Conservation (phyloP, 2,888 invertebrate species). For the Rhamnusium bicolor region DNA sequence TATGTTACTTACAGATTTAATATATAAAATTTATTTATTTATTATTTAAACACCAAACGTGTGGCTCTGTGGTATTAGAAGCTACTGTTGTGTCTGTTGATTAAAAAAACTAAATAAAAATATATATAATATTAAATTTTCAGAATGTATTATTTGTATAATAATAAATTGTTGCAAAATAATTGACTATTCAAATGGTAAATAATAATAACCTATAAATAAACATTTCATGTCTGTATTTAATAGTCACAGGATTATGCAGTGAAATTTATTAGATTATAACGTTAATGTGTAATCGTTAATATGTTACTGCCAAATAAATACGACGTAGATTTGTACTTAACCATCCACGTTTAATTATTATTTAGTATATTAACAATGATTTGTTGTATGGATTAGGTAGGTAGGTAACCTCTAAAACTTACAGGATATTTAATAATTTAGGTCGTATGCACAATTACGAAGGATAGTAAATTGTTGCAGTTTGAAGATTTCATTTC, state of each 20-base stretch:
- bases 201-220: constrained; percentile 5
- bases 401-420: not conserved
- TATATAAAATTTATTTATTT: no score
- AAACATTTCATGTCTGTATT: constrained; percentile 13
- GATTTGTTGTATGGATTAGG: constrained; percentile 1
- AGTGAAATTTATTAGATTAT: constrained; percentile 16
- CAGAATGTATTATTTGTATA: not conserved
- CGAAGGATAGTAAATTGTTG: no score
- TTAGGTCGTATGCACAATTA: not conserved
- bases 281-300: not conserved
- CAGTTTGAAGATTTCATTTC: no score
- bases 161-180: not conserved
- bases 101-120: no score
- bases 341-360: constrained; percentile 14
- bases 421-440: not conserved
- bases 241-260: constrained; percentile 8
- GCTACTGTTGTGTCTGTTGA: no score
- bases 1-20: no score
- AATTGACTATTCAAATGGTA: constrained; percentile 9
- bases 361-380: not conserved
- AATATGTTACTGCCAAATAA: constrained; percentile 16
- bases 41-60: no score
- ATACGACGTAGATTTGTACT: not conserved
- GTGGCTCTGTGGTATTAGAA: no score
- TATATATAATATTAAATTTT: not conserved